Evolutionary conservation across 2,888 invertebrate genomes (phyloP).

Genomic region (Cataglyphis livida): DNA sequence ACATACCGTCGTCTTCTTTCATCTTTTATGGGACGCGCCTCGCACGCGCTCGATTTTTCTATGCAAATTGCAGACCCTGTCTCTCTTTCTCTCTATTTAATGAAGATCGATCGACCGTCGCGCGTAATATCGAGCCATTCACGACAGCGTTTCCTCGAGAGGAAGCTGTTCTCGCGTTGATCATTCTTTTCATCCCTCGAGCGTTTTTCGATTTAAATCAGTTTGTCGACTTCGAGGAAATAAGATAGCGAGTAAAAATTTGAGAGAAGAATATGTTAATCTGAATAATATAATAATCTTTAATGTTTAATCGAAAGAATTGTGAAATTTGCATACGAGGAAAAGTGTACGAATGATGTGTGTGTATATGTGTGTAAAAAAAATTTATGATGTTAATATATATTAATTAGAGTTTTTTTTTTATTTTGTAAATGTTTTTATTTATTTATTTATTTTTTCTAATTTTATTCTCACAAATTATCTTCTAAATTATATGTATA

Average conservation of each 20-base stretch:
- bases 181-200: constrained; percentile 20
- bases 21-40: constrained; percentile 54
- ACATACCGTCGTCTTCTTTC: constrained; percentile 58
- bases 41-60: constrained; percentile 63
- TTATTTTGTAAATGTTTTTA: constrained; percentile 1
- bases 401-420: background rate
- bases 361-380: background rate
- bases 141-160: constrained; percentile 32
- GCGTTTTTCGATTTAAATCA: constrained; percentile 11
- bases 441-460: background rate
- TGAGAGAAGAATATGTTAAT: background rate
- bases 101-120: constrained; percentile 68
- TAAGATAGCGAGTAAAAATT: background rate
- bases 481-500: background rate
- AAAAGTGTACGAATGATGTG: background rate
- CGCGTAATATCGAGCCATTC: constrained; percentile 43
- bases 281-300: background rate
- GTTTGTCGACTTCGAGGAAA: constrained; percentile 2
- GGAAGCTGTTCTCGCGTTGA: constrained; percentile 24
- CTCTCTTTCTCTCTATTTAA: constrained; percentile 62
- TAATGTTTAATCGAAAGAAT: background rate
- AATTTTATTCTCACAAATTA: background rate
- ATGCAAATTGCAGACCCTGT: constrained; percentile 69
- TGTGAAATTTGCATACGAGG: background rate
- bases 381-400: background rate